Evolutionary conservation across 1,140 invertebrate genomes (phyloP).

Genomic region (Caerostris extrusa): DNA sequence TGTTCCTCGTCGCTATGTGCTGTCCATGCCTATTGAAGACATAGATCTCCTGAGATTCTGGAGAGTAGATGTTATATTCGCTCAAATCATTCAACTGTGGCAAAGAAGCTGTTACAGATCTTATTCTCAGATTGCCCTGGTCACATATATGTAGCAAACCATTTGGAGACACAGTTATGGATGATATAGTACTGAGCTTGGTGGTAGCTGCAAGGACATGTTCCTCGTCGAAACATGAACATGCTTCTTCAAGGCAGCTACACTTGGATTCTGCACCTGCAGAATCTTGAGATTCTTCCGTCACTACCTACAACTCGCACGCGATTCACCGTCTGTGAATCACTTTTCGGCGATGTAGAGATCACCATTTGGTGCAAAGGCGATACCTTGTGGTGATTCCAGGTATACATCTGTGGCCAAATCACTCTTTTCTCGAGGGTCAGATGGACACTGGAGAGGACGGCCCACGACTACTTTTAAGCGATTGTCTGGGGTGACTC

Average conservation of each 20-base stretch:
- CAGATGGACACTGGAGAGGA: constrained; percentile 89
- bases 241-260: constrained; percentile 82
- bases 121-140: constrained; percentile 92
- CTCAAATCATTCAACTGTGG: constrained; percentile 92
- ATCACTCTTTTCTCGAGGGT: constrained; percentile 67
- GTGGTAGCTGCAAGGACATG: constrained; percentile 94
- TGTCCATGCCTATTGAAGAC: constrained; percentile 95
- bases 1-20: constrained; percentile 94
- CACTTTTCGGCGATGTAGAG: constrained; percentile 96
- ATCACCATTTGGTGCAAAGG: constrained; percentile 95
- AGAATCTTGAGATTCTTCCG: constrained; percentile 82
- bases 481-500: constrained; percentile 94
- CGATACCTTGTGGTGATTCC: constrained; percentile 83
- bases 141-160: constrained; percentile 96
- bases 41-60: constrained; percentile 95
- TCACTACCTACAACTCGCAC: constrained; percentile 86
- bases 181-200: constrained; percentile 94
- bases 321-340: constrained; percentile 93
- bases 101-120: constrained; percentile 94
- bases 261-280: constrained; percentile 83
- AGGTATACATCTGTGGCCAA: constrained; percentile 79
- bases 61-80: constrained; percentile 94
- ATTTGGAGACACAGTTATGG: constrained; percentile 95
- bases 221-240: constrained; percentile 93
- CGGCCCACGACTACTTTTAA: constrained; percentile 91